Base-by-base conservation (phyloP, 2,113 vertebrate species). In the Holacanthus passer region DNA sequence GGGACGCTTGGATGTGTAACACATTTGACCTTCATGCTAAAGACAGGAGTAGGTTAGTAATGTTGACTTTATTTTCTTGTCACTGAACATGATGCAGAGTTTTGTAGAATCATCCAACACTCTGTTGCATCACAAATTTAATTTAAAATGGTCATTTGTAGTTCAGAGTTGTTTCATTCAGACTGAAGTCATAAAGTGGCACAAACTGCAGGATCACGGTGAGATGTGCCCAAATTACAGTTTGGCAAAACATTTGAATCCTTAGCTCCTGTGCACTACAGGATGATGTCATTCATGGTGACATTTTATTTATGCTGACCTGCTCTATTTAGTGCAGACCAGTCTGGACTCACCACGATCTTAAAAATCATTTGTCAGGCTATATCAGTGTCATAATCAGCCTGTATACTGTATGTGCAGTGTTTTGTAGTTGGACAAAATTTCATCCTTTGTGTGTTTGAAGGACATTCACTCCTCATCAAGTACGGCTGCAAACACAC, bases 271-370 rank as follows among this genome's bases (percentile, higher is more conserved):
- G 32, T 39, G 5, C 7, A 13, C 45, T 3, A 32, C 11, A 11
- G 22, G 2, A 47, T 64, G 58, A 55, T 52, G 20, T 68, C 13
- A 62, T 68, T 27, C 43, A 62, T 39, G 48, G n/a, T 16, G 19
- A 39, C 29, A 13, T 19, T 62, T 27, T 22, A 32, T 68, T 62
- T 5, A 43, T 69, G 70, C 63, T 81, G 71, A 81, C 79, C 63
- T 62, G 72, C 37, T 76, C 8, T 29, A 13, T 56, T 55, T 29
- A 55, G n/a, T 58, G 24, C 29, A 24, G 59, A 65, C 29, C 56
- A n/a, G 64, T 29, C 35, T 59, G 55, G 37, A 70, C 22, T 53
- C 37, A 55, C 22, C 3, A 4, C 41, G 31, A 50, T 39, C 11
- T 5, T 13, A 48, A 5, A 53, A 45, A 56, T 58, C 5, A 63